Evolutionary conservation across 2,888 invertebrate species (phyloP).

Genomic region (Eupithecia vulgata): DNA sequence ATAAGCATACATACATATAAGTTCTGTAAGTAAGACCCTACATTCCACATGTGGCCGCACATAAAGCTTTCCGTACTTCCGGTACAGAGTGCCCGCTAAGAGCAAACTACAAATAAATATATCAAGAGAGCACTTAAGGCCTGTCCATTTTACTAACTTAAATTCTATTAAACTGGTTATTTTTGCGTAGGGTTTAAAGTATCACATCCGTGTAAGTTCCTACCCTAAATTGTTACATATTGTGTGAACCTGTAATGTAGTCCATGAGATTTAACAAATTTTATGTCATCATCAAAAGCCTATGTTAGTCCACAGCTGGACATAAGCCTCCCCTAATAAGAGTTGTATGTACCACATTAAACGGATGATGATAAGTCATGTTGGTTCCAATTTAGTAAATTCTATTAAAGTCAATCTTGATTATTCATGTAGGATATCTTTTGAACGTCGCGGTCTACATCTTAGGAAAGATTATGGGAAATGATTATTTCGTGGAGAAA

Average conservation of each 20-base stretch:
- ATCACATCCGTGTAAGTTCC: background rate
- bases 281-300: too few relatives aligned
- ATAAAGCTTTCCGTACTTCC: slow-evolving; percentile 45
- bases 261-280: background rate
- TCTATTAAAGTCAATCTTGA: background rate
- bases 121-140: slow-evolving; percentile 54
- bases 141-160: slow-evolving; percentile 39
- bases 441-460: background rate
- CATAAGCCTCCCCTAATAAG: too few relatives aligned
- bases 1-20: background rate
- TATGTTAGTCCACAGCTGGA: too few relatives aligned
- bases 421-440: background rate
- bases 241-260: background rate
- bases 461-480: background rate
- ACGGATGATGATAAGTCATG: background rate
- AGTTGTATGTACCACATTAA: too few relatives aligned
- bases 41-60: slow-evolving; percentile 17
- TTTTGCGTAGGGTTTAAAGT: background rate
- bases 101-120: slow-evolving; percentile 61
- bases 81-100: slow-evolving; percentile 56
- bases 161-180: slow-evolving; percentile 15
- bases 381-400: background rate
- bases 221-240: background rate
- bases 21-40: slow-evolving; percentile 2
- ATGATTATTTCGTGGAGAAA: background rate